Evolutionary conservation across 2,888 invertebrate species (phyloP), one percentile per base, ranked within the genome.

Genomic region (Mylabris sibirica): DNA sequence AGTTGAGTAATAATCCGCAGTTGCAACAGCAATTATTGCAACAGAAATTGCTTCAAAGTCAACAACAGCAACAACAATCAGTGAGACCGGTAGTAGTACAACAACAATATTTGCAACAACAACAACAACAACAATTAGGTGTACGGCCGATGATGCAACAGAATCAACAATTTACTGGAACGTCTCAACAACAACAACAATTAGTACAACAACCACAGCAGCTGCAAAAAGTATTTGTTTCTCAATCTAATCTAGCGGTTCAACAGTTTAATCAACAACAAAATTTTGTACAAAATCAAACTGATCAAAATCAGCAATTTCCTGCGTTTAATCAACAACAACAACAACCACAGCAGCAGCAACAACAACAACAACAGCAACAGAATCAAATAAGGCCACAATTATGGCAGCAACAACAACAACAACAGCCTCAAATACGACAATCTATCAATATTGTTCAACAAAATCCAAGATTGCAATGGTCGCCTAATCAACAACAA

Each of bases 221-320:
- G 60, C 74, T 76, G 20, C 70, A 77, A 64, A 77, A 78, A 62
- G 59, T 65, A 35, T 59, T 41, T 60, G 66, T 34, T 79, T 86
- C 44, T 41, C 72, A 72, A 20, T 72, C 64, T 14, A 59, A 53
- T 14, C 22, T 26, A 26, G 53, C 35, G 24, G 41, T 20, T 30
- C 30, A 61, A 35, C 61, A 35, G 30, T 41, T 41, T 41, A 41
- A 72, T n/a, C 78, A 77, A 64, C 78, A 77, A 64, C 87, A 86
- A 44, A 85, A 86, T n/a, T 85, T 87, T 22, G 86, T 87, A 75
- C 87, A 87, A 78, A 87, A 87, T 30, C 87, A 88, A 68, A 86
- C 87, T 34, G 69, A 72, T 24, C 72, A 70, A 62, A 74, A 72
- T 38, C 63, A 62, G 22, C 66, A 62, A 30, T 60, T 68, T 12